Percentiles rank a stretch among this genome's conserved stretches.
phyloP scores from a whole-genome alignment of 2,888 invertebrate species.

The Eumerus sabulonum region DNA sequence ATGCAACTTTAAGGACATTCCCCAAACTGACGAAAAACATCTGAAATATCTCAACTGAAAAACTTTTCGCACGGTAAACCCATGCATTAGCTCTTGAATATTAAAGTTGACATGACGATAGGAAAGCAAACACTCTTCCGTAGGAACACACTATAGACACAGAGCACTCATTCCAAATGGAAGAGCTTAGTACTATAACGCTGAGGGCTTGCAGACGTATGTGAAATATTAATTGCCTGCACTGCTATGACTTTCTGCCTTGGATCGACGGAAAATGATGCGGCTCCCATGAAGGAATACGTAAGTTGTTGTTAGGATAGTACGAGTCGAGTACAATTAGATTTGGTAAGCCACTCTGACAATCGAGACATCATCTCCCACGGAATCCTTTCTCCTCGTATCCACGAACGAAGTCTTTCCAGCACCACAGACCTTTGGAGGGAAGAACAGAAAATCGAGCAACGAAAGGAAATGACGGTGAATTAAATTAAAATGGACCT shows the following conservation, averaged over 20 bases:
- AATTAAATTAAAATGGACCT: slow-evolving; percentile 24
- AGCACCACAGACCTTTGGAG: background rate
- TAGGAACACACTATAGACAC: too few relatives aligned
- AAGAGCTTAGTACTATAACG: slow-evolving; percentile 12
- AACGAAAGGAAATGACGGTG: background rate
- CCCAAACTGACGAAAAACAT: too few relatives aligned
- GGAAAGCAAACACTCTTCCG: too few relatives aligned
- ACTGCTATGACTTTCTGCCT: background rate
- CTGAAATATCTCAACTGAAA: too few relatives aligned
- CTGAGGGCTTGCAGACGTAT: slow-evolving; percentile 21
- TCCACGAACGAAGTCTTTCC: too few relatives aligned
- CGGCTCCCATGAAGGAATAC: slow-evolving; percentile 5
- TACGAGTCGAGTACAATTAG: slow-evolving; percentile 16
- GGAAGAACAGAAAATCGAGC: too few relatives aligned
- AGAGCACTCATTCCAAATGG: too few relatives aligned
- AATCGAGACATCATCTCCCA: slow-evolving; percentile 15
- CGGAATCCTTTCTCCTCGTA: too few relatives aligned
- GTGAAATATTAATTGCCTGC: slow-evolving; percentile 41
- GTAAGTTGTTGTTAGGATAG: slow-evolving; percentile 3
- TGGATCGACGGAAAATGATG: slow-evolving; percentile 10
- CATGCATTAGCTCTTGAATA: too few relatives aligned
- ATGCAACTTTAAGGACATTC: too few relatives aligned
- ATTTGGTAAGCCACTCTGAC: slow-evolving; percentile 39
- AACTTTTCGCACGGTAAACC: too few relatives aligned
- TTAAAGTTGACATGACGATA: too few relatives aligned